phyloP scores from a whole-genome alignment of 2,797 vertebrate species.

The Enteromius mattozi region DNA sequence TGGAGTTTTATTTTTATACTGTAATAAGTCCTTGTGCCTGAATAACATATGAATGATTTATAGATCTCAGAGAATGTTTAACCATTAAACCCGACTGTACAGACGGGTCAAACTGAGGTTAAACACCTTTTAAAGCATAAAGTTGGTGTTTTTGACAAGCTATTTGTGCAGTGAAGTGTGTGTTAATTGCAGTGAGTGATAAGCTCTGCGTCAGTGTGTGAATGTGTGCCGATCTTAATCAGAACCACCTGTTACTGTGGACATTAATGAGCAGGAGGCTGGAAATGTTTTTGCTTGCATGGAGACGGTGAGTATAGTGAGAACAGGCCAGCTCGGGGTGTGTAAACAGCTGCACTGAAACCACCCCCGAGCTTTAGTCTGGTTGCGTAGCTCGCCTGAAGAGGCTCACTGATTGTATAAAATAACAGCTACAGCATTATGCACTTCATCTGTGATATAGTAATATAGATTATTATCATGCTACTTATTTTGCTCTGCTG shows the following conservation, averaged over 20 bases:
- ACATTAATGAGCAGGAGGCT: constrained; percentile 50
- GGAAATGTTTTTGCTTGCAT: constrained; percentile 35
- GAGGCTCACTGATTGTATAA: not conserved
- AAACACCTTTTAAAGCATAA: constrained; percentile 46
- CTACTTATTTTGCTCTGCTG: not conserved
- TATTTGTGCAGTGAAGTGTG: constrained; percentile 66
- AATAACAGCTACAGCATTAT: not conserved
- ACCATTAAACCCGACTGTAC: not conserved
- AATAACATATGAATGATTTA: not conserved
- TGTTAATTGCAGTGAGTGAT: constrained; percentile 75
- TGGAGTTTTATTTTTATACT: not conserved
- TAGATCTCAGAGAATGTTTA: constrained; percentile 3
- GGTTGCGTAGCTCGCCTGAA: not conserved
- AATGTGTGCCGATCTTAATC: constrained; percentile 72
- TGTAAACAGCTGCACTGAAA: not conserved
- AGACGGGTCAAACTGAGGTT: constrained; percentile 38
- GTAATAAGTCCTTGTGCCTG: not conserved
- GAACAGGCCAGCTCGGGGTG: not conserved
- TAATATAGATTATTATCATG: not conserved
- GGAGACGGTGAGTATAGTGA: not conserved
- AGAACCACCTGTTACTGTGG: constrained; percentile 67
- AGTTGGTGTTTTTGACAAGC: constrained; percentile 41
- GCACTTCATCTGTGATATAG: not conserved
- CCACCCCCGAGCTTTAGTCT: not conserved
- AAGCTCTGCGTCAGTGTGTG: constrained; percentile 69